Conservation (phyloP, 2,113 vertebrate genomes). For the Caracal caracal region DNA sequence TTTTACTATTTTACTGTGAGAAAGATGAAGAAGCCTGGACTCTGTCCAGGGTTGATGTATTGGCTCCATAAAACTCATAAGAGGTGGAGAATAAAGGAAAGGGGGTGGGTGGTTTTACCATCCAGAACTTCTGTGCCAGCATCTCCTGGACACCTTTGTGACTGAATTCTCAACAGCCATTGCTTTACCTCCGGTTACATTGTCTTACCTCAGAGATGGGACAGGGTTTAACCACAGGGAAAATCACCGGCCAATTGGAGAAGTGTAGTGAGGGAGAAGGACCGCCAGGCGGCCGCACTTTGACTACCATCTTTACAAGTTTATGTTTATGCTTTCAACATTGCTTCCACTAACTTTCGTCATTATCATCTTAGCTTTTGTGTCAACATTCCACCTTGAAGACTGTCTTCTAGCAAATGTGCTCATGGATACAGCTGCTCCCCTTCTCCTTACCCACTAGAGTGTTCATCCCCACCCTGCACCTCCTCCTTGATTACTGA, state of each 20-base stretch:
- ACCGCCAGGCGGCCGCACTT: background rate
- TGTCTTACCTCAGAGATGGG: background rate
- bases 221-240: background rate
- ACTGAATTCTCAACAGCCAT: background rate
- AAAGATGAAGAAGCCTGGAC: background rate
- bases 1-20: background rate
- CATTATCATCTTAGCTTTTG: background rate
- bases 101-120: background rate
- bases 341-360: background rate
- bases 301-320: background rate
- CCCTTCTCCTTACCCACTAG: background rate
- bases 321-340: background rate
- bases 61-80: background rate
- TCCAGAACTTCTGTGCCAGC: background rate
- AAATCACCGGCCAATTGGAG: background rate
- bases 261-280: background rate
- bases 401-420: background rate
- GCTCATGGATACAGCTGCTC: background rate
- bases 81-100: background rate
- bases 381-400: background rate
- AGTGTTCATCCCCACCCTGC: background rate
- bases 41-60: background rate
- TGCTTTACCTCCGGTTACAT: background rate
- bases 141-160: background rate
- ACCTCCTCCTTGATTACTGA: background rate